A percentile compares a stretch with the other conserved stretches of the same genome.
Evolutionary conservation across 2,888 invertebrate species (phyloP).

Genomic region (Epinotia ramella): DNA sequence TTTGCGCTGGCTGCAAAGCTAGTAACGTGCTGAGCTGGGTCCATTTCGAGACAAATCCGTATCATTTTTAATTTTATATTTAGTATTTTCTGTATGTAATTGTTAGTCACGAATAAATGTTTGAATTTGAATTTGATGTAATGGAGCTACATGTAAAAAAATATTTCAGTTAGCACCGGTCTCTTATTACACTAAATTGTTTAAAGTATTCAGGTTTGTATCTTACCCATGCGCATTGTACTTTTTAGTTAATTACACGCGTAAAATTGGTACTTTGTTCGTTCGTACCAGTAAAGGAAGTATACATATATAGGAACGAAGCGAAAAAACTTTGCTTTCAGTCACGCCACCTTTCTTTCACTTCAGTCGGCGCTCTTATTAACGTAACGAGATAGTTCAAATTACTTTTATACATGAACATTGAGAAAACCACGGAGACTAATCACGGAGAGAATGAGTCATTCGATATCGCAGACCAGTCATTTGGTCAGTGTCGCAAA

Average conservation of each 20-base stretch:
- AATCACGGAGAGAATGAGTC: conserved; percentile 81
- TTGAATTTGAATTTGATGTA: no score
- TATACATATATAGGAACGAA: conserved; percentile 34
- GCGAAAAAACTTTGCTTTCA: conserved; percentile 41
- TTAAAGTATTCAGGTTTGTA: not conserved
- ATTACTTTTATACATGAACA: conserved; percentile 55
- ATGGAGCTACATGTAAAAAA: no score
- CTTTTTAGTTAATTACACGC: conserved; percentile 3
- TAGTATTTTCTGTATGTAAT: no score
- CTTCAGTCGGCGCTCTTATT: conserved; percentile 22
- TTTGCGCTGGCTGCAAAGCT: no score
- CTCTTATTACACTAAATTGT: no score
- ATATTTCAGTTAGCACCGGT: no score
- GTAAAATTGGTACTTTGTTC: conserved; percentile 11
- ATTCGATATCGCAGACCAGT: conserved; percentile 82
- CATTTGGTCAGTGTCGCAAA: conserved; percentile 85
- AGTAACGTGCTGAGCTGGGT: no score
- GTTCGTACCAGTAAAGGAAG: conserved; percentile 28
- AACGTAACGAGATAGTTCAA: conserved; percentile 42
- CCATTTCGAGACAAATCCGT: no score
- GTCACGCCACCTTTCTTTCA: conserved; percentile 41
- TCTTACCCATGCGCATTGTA: not conserved
- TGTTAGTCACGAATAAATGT: no score
- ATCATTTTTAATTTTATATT: no score
- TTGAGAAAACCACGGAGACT: conserved; percentile 75